These are phyloP conservation scores for Sycobia sp. DNA, from an alignment of 1,140 invertebrate species.

Conservation along the genomic window DNA sequence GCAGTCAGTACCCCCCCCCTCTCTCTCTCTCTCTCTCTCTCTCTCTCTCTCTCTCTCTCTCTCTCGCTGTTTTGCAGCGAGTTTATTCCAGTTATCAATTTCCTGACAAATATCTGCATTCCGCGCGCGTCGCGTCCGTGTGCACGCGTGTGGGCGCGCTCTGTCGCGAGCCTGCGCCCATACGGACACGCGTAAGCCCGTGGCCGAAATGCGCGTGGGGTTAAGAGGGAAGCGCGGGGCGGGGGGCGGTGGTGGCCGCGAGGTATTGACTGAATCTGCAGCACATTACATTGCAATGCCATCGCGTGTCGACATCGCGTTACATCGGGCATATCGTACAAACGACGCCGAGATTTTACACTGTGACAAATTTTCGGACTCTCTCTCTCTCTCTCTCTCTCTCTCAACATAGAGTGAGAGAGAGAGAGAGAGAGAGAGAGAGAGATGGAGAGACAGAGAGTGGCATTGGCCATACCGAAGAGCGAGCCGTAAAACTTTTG, in stretches of 20 bases:
- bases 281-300: constrained; percentile 47
- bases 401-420: too few relatives aligned
- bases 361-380: constrained; percentile 30
- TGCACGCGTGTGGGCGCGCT: constrained; percentile 32
- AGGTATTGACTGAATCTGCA: constrained; percentile 48
- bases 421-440: too few relatives aligned
- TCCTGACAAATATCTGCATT: constrained; percentile 61
- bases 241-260: too few relatives aligned
- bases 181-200: background rate
- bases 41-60: constrained; percentile 12
- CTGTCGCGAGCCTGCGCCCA: background rate
- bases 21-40: constrained; percentile 4
- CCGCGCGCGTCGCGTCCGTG: constrained; percentile 41
- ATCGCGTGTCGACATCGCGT: constrained; percentile 32
- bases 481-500: constrained; percentile 27
- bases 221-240: background rate
- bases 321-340: constrained; percentile 32
- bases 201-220: background rate
- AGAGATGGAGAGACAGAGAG: too few relatives aligned
- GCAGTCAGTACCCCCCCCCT: background rate
- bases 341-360: constrained; percentile 34
- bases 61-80: constrained; percentile 50
- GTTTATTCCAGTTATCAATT: constrained; percentile 61
- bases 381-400: background rate
- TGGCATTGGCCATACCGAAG: too few relatives aligned